Evolutionary conservation across 2,113 vertebrate genomes (phyloP), one percentile per base, ranked within the genome.

Genomic region (Barnardius zonarius): DNA sequence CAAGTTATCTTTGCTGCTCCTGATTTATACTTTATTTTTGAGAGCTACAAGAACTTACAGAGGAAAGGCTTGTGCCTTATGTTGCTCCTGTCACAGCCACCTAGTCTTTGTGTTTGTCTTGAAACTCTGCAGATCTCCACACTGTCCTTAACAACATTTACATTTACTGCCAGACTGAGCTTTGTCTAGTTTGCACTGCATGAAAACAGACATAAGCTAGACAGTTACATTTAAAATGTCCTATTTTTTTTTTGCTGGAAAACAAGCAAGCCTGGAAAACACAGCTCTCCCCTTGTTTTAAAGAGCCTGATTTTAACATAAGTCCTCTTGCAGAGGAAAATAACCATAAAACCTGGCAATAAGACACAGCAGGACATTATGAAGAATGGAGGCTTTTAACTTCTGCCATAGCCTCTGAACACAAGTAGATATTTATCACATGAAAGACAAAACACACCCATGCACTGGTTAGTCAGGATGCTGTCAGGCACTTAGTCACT

Each of bases 401-500:
- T 93, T 83, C 54, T 91, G 67, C 59, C 67, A 85, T 6, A 73
- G 84, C 74, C 93, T 95, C 74, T 55, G 51, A 90, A 86, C 72
- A 90, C 63, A 91, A 94, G 43, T 46, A 33, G 61, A 24, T 61
- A 94, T 88, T 92, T 76, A 76, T 68, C 83, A 78, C 64, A 86
- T 18, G 11, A 69, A 84, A 90, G 66, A 68, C 80, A 95, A 76
- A 86, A 90, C 77, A 78, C 67, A 66, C 43, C 81, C 83, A 68
- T 25, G n/a, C 73, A 79, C 10, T 17, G 74, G 77, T 95, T 92
- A 90, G 64, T 88, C 93, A 95, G 88, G 92, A 79, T 64, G 74
- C 69, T 52, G 77, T 73, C 95, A 95, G 73, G 78, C 69, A 82
- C 48, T 86, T 39, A 92, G 79, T 86, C 93, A 92, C 66, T 76